These are phyloP conservation scores for Physeter macrocephalus DNA, from an alignment of 2,113 vertebrate genomes.

Conservation along the genomic window DNA sequence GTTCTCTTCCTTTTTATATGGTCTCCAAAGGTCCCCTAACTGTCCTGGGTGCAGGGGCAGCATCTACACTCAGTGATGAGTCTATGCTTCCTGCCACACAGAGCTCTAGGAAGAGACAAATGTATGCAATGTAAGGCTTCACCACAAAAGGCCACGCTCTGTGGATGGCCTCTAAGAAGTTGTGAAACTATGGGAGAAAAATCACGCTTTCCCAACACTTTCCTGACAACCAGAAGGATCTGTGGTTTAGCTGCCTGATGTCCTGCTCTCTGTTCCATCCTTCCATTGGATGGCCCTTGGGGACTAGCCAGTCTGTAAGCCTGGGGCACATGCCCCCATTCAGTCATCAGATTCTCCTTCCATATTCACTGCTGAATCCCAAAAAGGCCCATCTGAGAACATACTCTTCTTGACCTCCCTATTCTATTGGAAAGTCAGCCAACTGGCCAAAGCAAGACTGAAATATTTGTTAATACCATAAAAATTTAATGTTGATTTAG, in stretches of 20 bases:
- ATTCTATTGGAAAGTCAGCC: neutral
- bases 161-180: neutral
- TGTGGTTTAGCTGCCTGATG: neutral
- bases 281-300: neutral
- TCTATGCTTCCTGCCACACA: accelerated
- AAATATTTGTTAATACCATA: neutral
- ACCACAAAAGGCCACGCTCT: neutral
- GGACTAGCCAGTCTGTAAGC: neutral
- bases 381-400: neutral
- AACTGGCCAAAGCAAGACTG: neutral
- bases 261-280: neutral
- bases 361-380: neutral
- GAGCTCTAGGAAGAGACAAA: neutral
- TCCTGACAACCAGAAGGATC: neutral
- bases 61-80: neutral
- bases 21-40: neutral
- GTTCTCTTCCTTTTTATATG: neutral
- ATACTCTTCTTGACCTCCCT: neutral
- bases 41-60: neutral
- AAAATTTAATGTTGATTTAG: neutral
- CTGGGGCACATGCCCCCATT: neutral
- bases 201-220: neutral
- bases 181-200: neutral
- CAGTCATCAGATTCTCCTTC: neutral
- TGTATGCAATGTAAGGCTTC: accelerated